Evolutionary conservation across 2,797 vertebrate genomes (phyloP), one percentile per base, ranked within the genome.

Genomic region (Bucorvus abyssinicus): DNA sequence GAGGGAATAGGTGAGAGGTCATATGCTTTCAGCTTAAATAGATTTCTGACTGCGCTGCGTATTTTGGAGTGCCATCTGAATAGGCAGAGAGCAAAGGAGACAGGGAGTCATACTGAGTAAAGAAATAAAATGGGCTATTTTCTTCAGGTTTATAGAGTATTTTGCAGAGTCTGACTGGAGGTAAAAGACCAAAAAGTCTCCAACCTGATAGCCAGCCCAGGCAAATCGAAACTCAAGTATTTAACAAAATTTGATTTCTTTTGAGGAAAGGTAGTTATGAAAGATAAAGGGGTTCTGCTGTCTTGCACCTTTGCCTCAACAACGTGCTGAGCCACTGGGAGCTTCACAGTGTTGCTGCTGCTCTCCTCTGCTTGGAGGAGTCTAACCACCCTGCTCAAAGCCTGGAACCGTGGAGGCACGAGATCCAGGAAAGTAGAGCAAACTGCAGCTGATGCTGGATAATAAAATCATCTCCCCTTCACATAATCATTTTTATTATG

Each of bases 21-120:
- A 30, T 29, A 34, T 81, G 64, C 30, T 94, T 96, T 95, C 86
- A 95, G 45, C 55, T 60, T 84, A 93, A 92, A 52, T 73, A 70
- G 45, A 55, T 87, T 96, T 97, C 38, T 34, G 40, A 63, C 32
- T 75, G 8, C 65, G 63, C 9, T 87, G 63, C 14, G 3, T 90
- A 56, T 80, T 89, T 89, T 91, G 90, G 69, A 89, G 52, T 90
- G 64, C 47, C 44, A 27, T 91, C 59, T 42, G 53, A 86, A 69
- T 12, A 52, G 44, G 34, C 23, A 73, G 77, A 36, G 34, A 88
- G 67, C 30, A 78, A 84, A 91, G 68, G n/a, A 64, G 15, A 42
- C 6, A 14, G 22, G 27, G 63, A 79, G 30, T 42, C n/a, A 29
- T 70, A 68, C 47, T 61, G 30, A 95, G 63, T 82, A 91, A 94